Base-by-base conservation (phyloP, 2,797 vertebrate species). In the Pelobates cultripes region DNA sequence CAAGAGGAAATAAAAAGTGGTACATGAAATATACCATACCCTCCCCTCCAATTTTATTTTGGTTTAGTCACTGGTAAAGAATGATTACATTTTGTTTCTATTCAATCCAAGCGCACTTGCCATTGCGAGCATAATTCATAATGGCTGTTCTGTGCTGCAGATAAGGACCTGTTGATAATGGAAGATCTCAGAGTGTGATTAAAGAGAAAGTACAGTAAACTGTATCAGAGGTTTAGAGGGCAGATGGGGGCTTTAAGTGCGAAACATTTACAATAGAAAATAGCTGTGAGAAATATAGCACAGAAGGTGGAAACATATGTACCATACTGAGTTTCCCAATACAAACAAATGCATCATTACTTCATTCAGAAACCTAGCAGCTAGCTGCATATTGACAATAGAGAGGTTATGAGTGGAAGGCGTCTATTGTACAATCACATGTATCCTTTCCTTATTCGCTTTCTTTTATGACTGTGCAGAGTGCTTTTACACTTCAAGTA, bases 331-430 rank as follows among this genome's bases (percentile, higher is more conserved):
- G 7, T 63, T 73, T 61, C 40, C 66, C 8, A 66, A 73, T n/a
- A 73, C 61, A 73, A 55, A 57, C 47, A 70, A 28, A n/a, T 55
- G 60, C 4, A 64, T 77, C 45, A 66, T 44, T 81, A 70, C 42
- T 43, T n/a, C 12, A 53, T 64, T 43, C 60, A n/a, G 55, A 42
- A 8, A 40, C n/a, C 10, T 17, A 63, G 53, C 66, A 44, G 41
- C 57, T 41, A 64, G 43, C 74, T 40, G 17, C 60, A 40, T n/a
- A 64, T 51, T 66, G 74, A 14, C 47, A 15, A 60, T 28, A 28
- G 47, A 51, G 15, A 66, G 74, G 74, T 66, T 40, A 63, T 9
- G 43, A 66, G 43, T 63, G 42, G 13, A 28, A 63, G 4, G 43
- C 61, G 44, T 66, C 14, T 76, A 7, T 64, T 64, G 60, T 47